Evolutionary conservation across 1,140 invertebrate genomes (phyloP), one percentile per base, ranked within the genome.

Genomic region (Helicoverpa zea): DNA sequence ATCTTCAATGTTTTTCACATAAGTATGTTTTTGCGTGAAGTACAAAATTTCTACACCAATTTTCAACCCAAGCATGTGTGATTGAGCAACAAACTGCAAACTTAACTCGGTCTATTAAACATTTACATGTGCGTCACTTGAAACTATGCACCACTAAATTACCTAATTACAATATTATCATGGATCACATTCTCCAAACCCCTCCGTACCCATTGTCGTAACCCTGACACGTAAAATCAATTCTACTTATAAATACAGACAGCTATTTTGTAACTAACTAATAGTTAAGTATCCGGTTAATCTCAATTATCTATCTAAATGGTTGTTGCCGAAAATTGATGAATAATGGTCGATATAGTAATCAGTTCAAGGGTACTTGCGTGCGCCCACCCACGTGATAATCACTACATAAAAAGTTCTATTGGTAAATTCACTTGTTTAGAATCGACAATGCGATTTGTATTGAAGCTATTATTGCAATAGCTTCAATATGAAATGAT

Each of bases 271-370:
- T 59, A 81, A 81, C 80, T 16, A 47, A 11, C 35, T 79, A 52
- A 68, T 79, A 79, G 75, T 66, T 58, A 66, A 54, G 72, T 84
- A 84, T 82, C 84, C 75, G 80, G 56, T 78, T 81, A 81, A 86
- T 86, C 83, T 81, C 68, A 82, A 83, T 82, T 76, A 84, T 58
- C 72, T 81, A 86, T 86, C 85, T 86, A 80, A 84, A 82, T 83
- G 79, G 80, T 79, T 59, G 81, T 79, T 80, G 64, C 80, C 81
- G 68, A 86, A 86, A 86, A 86, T 82, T 80, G 80, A 86, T 86
- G 80, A 83, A 84, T 83, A 76, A 83, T 81, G 81, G 79, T 86
- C 81, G 68, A 83, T 83, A 59, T 47, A 75, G 47, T 86, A 84
- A 86, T 84, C 80, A 84, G 85, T 83, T 82, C 85, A 86, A 84